Percentiles rank a stretch among this genome's conserved stretches.
Conservation (phyloP, 2,888 invertebrate genomes). For the Germaria angustata region DNA sequence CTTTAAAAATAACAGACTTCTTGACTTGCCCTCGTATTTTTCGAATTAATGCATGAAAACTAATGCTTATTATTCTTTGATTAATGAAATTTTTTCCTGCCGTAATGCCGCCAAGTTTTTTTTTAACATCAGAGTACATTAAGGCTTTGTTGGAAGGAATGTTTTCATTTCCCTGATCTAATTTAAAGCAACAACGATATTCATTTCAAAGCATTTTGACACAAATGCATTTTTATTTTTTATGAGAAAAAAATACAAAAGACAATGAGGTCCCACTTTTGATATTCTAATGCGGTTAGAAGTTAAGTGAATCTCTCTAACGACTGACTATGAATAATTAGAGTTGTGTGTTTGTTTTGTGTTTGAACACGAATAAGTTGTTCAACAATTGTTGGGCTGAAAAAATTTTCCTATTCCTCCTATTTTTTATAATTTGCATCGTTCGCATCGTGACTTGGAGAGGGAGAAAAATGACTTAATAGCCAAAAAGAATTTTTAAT, state of each 20-base stretch:
- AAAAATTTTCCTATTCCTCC: not conserved
- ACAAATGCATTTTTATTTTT: not conserved
- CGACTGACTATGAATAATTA: constrained; percentile 48
- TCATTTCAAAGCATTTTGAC: constrained; percentile 3
- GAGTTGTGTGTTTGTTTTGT: constrained; percentile 20
- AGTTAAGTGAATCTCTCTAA: constrained; percentile 33
- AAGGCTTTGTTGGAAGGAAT: not conserved
- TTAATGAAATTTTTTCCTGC: too few relatives aligned
- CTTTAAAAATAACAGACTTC: too few relatives aligned
- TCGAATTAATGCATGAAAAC: too few relatives aligned
- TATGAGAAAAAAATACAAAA: not conserved
- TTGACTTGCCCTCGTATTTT: too few relatives aligned
- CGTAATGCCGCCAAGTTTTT: not conserved
- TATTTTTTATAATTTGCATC: not conserved
- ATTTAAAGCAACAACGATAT: not conserved
- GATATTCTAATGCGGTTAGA: not conserved
- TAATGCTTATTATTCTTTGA: too few relatives aligned
- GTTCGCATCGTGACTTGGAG: not conserved
- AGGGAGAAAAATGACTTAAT: not conserved
- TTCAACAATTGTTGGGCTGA: constrained; percentile 4
- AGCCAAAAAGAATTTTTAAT: not conserved
- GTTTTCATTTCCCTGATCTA: constrained; percentile 6
- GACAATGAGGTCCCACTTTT: not conserved
- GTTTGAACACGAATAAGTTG: constrained; percentile 12
- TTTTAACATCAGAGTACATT: not conserved